Conservation (phyloP, 2,113 vertebrate genomes). For the Rhinolophus sinicus region DNA sequence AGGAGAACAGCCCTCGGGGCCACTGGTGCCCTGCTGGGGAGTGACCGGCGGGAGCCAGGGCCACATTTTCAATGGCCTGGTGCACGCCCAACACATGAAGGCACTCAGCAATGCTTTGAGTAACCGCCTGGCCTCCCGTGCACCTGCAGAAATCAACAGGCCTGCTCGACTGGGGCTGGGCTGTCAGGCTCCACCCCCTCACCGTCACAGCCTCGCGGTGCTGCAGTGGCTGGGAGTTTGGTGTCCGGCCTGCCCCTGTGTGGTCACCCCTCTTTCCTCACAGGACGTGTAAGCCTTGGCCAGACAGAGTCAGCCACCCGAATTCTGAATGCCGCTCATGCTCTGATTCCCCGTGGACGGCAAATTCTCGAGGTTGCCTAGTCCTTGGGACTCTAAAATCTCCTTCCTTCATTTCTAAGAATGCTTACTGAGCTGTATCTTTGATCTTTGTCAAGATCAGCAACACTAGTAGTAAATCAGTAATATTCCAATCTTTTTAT, state of each 20-base stretch:
- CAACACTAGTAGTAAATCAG: background rate
- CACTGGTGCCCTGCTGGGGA: background rate
- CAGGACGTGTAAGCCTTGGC: background rate
- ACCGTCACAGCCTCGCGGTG: fast-evolving
- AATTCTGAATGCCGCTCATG: background rate
- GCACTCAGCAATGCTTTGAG: no score
- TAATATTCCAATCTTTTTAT: background rate
- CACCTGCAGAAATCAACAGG: background rate
- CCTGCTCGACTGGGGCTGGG: fast-evolving
- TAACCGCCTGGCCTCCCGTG: background rate
- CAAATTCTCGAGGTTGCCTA: background rate
- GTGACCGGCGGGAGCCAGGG: background rate
- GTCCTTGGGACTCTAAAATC: background rate
- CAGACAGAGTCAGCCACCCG: background rate
- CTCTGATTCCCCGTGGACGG: background rate
- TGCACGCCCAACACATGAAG: background rate
- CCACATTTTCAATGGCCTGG: background rate
- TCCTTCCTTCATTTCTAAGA: background rate
- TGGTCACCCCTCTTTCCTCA: background rate
- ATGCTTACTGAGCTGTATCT: background rate
- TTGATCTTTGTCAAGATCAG: background rate
- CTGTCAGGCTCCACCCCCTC: no score
- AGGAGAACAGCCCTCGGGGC: background rate
- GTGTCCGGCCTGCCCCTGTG: background rate
- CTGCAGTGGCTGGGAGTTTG: background rate